Evolutionary conservation across 2,888 invertebrate genomes (phyloP), one percentile per base, ranked within the genome.

Genomic region (Mechanitis messenoides): DNA sequence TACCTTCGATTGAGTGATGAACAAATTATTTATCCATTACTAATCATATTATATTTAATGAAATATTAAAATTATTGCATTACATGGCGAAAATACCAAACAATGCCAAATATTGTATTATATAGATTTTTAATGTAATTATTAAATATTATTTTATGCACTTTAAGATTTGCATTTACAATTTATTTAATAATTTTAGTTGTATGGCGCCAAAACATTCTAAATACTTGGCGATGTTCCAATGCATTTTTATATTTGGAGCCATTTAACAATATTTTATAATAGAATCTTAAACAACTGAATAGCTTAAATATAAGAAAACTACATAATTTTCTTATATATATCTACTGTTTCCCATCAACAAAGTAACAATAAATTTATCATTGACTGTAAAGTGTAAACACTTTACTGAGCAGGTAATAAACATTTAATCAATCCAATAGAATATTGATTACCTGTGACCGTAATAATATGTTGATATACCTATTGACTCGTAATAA

Each of bases 171-270:
- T 31, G 3, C 20, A 38, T 58, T 45, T 56, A 55, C 38, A 33
- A 45, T 57, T 45, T 47, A 53, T 58, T 59, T 31, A 55, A 59
- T 58, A 42, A 3, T 42, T 9, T 42, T 42, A 42, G 38, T 1
- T 9, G 1, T 42, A 74, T 70, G 75, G 75, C 79, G 79, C 76
- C 71, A 74, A 67, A 69, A 69, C 54, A 61, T 63, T 71, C 70
- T 59, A 57, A 42, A 57, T 61, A 55, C 61, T 71, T 83, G 81
- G 80, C 80, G 62, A 12, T 42, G 64, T 70, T 72, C 76, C 80
- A 81, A 72, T 69, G 70, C 62, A 61, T 65, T 60, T 73, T 69
- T 68, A 67, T 68, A 78, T 76, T 75, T 74, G 72, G 76, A 74
- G 70, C 74, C 53, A 55, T 53, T 45, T 31, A 38, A 46, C 54